Conservation (phyloP, 2,888 invertebrate species). For the Tortrix viridana region DNA sequence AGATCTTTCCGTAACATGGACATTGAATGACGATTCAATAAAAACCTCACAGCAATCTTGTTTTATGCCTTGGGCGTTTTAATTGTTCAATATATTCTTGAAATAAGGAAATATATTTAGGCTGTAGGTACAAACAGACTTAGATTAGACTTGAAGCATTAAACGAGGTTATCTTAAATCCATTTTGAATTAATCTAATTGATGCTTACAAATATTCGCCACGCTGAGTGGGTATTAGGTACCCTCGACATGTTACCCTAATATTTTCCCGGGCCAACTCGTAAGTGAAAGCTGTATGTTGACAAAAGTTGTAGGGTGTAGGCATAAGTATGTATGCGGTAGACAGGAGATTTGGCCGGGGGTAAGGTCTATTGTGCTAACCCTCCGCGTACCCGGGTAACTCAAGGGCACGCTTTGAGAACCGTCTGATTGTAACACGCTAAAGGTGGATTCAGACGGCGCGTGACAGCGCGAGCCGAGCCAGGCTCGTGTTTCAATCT, state of each 20-base stretch:
- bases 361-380: slow-evolving; percentile 76
- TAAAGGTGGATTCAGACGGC: no score
- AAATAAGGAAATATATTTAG: background rate
- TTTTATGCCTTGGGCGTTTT: background rate
- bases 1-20: slow-evolving; percentile 15
- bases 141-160: background rate
- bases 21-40: background rate
- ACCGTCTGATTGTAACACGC: slow-evolving; percentile 58
- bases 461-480: no score
- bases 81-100: background rate
- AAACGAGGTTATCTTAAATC: slow-evolving; percentile 10
- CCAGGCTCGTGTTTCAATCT: no score
- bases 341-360: slow-evolving; percentile 68
- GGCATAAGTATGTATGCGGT: slow-evolving; percentile 44
- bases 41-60: background rate
- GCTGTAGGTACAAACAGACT: background rate
- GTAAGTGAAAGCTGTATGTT: slow-evolving; percentile 34
- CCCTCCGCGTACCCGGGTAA: slow-evolving; percentile 72
- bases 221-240: slow-evolving; percentile 29
- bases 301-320: slow-evolving; percentile 35
- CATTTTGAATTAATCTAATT: slow-evolving; percentile 29
- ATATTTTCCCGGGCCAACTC: slow-evolving; percentile 35
- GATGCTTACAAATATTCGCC: slow-evolving; percentile 11
- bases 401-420: slow-evolving; percentile 66
- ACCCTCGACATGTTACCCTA: slow-evolving; percentile 33